A percentile compares a stretch with the other conserved stretches of the same genome.
phyloP scores from a whole-genome alignment of 2,888 invertebrate species.

The Subacronicta megacephala region DNA sequence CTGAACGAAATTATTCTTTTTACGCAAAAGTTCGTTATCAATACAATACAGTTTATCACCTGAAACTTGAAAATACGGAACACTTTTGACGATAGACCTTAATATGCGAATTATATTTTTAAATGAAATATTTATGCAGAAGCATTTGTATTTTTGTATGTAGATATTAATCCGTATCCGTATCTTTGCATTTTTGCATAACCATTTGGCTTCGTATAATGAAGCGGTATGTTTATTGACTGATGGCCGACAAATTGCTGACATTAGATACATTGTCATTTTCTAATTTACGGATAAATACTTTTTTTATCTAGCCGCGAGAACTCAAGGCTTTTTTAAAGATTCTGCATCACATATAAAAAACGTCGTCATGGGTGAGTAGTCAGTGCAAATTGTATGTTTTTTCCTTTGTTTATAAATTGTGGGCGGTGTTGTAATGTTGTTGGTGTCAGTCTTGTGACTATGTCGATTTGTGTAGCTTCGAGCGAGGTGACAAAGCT shows the following conservation, averaged over 20 bases:
- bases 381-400: slow-evolving; percentile 57
- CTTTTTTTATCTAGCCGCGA: slow-evolving; percentile 61
- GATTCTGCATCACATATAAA: slow-evolving; percentile 53
- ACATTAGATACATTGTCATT: slow-evolving; percentile 65
- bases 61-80: too few relatives aligned
- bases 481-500: slow-evolving; percentile 91
- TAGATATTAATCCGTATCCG: too few relatives aligned
- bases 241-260: slow-evolving; percentile 59
- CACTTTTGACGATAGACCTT: too few relatives aligned
- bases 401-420: slow-evolving; percentile 63
- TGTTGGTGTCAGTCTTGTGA: slow-evolving; percentile 60
- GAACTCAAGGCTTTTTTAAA: slow-evolving; percentile 63
- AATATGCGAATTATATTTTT: too few relatives aligned
- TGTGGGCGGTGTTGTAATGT: slow-evolving; percentile 84
- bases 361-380: slow-evolving; percentile 83
- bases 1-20: slow-evolving; percentile 38
- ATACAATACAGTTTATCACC: too few relatives aligned
- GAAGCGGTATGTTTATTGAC: slow-evolving; percentile 58
- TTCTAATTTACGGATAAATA: slow-evolving; percentile 65
- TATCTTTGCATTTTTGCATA: not conserved
- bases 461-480: slow-evolving; percentile 81
- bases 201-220: slow-evolving; percentile 15
- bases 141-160: too few relatives aligned
- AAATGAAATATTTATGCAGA: too few relatives aligned
- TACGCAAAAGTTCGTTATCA: slow-evolving; percentile 8